Base-by-base conservation (phyloP, 1,140 invertebrate species). In the Steinernema khuongi region DNA sequence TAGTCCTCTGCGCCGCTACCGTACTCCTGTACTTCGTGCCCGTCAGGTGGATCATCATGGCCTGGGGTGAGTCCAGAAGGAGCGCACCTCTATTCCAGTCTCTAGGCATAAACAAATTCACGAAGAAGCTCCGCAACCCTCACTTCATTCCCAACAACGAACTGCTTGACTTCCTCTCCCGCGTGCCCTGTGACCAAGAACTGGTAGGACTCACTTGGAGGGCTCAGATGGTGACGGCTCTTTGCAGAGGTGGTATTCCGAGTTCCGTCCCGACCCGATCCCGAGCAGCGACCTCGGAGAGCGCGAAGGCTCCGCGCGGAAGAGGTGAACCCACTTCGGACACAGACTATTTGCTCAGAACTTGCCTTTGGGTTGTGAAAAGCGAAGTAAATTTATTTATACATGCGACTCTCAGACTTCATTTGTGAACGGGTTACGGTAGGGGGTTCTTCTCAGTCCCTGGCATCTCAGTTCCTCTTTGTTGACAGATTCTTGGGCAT, bases 131-230 rank as follows among this genome's bases (percentile, higher is more conserved):
- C 71, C 85, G 97, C 36, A 89, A 93, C 76, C 96, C 96, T 17
- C 91, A 97, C 87, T 92, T 92, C 18, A 92, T 97, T 86, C 93
- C 94, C 18, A 99, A 98, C 86, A 98, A 98, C 87, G 96, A 99
- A 89, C 86, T 98, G 22, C 87, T 98, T 72, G 96, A 99, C 88
- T 91, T 97, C 80, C 87, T 99, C 72, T 96, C 94, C 0, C 88
- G 96, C 77, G 93, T 99, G 70, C 96, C 96, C 26, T 94, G 96
- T 85, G 92, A 97, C 85, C 92, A 94, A 86, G 92, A 93, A 87
- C 88, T 96, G 83, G 88, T 83, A 70, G 44, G 32, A 11, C 50
- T 7, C 36, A 11, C 36, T n/a, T 41, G 7, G 7, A 41, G 36
- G n/a, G n/a, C 36, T n/a, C 36, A 7, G 36, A 41, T 41, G 7